Evolutionary conservation across 2,888 invertebrate genomes (phyloP).

Genomic region (Leptinotarsa tumamoca): DNA sequence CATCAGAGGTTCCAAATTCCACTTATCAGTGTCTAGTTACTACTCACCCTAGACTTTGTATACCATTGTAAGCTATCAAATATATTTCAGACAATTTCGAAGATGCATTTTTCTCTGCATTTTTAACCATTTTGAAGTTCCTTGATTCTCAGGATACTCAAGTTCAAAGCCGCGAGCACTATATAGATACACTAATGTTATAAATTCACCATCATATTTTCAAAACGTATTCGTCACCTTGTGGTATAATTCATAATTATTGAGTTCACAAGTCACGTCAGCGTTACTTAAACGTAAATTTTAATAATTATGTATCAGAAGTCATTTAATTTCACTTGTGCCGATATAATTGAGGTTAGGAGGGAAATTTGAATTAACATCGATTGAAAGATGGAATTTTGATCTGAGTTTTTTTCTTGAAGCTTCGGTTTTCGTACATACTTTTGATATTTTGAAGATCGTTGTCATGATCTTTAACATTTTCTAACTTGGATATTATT

Average conservation of each 20-base stretch:
- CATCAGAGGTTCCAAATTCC: no score
- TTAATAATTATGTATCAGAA: no score
- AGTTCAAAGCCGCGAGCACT: not conserved
- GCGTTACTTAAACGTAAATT: no score
- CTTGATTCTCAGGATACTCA: not conserved
- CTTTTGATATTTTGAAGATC: no score
- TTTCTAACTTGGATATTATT: no score
- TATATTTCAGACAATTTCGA: constrained; percentile 25
- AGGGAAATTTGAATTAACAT: no score
- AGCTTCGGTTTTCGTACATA: no score
- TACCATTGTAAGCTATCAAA: constrained; percentile 40
- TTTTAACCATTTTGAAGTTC: constrained; percentile 21
- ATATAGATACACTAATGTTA: not conserved
- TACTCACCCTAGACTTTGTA: constrained; percentile 49
- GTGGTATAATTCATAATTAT: not conserved
- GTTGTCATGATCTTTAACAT: no score
- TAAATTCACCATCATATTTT: not conserved
- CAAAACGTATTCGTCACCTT: not conserved
- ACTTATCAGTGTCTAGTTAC: not conserved
- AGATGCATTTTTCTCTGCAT: constrained; percentile 18
- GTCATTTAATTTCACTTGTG: constrained; percentile 12
- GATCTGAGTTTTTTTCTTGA: no score
- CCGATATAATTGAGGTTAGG: no score
- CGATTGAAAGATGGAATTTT: no score
- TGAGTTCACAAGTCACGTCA: not conserved